These are phyloP conservation scores for Acanthornis magna DNA, from an alignment of 2,797 vertebrate species.

Conservation along the genomic window DNA sequence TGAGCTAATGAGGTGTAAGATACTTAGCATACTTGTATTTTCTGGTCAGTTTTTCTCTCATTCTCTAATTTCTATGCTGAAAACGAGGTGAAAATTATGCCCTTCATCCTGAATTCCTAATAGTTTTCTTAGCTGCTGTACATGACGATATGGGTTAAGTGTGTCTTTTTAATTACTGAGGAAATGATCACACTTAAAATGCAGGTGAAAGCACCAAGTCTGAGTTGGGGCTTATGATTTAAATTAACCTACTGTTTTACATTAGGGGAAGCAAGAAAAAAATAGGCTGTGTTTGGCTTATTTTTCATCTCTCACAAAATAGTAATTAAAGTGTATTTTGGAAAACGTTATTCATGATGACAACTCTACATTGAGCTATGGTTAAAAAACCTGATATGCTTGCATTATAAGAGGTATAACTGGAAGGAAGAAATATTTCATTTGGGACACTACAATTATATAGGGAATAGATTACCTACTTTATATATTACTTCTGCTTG, in stretches of 20 bases:
- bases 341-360: not conserved
- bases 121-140: not conserved
- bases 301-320: not conserved
- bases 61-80: not conserved
- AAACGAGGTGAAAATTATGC: rapidly evolving
- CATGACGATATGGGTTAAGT: not conserved
- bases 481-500: not conserved
- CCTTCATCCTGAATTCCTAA: not conserved
- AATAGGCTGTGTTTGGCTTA: not conserved
- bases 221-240: not conserved
- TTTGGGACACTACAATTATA: not conserved
- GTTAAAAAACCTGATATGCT: not conserved
- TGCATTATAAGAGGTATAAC: not conserved
- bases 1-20: not conserved
- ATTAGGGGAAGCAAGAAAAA: not conserved
- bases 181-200: not conserved
- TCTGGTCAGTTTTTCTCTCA: not conserved
- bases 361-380: not conserved
- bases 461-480: not conserved
- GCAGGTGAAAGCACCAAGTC: not conserved
- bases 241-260: not conserved
- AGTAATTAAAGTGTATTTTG: not conserved
- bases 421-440: not conserved
- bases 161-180: not conserved
- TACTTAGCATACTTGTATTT: not conserved